Conservation (phyloP, 2,888 invertebrate species). For the Celastrina argiolus region DNA sequence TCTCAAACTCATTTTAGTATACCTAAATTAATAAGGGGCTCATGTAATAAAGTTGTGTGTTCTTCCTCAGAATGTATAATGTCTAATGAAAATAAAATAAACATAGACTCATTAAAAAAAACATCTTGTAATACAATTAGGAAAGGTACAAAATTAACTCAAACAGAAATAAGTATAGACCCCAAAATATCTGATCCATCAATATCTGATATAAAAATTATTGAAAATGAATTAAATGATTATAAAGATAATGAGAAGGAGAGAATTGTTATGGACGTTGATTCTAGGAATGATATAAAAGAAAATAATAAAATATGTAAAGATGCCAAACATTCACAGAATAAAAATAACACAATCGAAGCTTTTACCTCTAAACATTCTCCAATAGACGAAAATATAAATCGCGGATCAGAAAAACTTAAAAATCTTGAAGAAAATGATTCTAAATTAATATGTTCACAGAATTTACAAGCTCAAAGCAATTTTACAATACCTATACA, state of each 20-base stretch:
- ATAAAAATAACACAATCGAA: neutral
- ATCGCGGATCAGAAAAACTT: constrained; percentile 32
- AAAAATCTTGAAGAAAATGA: constrained; percentile 28
- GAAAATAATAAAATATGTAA: constrained; percentile 21
- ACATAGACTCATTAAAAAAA: constrained; percentile 20
- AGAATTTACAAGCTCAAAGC: constrained; percentile 33
- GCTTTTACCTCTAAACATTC: neutral
- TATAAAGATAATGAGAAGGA: constrained; percentile 48
- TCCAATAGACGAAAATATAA: constrained; percentile 27
- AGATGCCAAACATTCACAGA: neutral
- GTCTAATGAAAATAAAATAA: constrained; percentile 26
- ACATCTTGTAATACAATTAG: constrained; percentile 28
- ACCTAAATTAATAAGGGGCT: constrained; percentile 39
- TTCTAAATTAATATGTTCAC: constrained; percentile 22
- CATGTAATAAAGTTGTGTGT: constrained; percentile 36
- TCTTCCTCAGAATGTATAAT: constrained; percentile 31
- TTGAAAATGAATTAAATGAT: constrained; percentile 47
- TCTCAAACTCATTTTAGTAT: constrained; percentile 56
- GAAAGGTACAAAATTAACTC: constrained; percentile 57
- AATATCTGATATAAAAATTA: constrained; percentile 56
- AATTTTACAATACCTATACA: constrained; percentile 60
- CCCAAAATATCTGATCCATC: constrained; percentile 63
- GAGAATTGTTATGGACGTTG: constrained; percentile 37
- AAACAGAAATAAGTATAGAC: constrained; percentile 68
- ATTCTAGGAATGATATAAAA: constrained; percentile 25